A percentile compares a stretch with the other conserved stretches of the same genome.
Evolutionary conservation across 2,113 vertebrate genomes (phyloP).

Genomic region (Myiozetetes cayanensis): DNA sequence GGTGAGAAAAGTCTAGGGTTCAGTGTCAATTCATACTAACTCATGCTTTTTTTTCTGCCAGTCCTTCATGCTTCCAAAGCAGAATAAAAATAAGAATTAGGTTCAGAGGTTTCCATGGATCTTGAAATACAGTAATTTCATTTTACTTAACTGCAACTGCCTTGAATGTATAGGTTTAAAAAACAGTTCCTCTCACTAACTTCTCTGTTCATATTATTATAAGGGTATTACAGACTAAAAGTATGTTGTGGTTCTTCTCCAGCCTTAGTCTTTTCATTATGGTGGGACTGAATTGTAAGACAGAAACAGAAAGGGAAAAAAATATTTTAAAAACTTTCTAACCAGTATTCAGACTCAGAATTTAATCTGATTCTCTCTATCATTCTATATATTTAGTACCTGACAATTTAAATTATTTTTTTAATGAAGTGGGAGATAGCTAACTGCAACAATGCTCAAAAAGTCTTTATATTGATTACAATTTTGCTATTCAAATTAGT

Average conservation of each 20-base stretch:
- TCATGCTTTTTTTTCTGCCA: background rate
- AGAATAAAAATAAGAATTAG: background rate
- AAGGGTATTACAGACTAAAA: background rate
- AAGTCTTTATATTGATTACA: background rate
- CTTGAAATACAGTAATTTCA: background rate
- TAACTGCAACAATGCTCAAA: background rate
- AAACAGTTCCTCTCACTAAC: background rate
- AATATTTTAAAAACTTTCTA: background rate
- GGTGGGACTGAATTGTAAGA: background rate
- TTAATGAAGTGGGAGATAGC: background rate
- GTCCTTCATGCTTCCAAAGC: background rate
- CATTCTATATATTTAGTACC: background rate
- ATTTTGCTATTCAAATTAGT: background rate
- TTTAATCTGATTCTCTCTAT: background rate
- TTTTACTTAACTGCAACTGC: background rate
- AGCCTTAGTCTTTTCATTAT: background rate
- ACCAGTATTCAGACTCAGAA: background rate
- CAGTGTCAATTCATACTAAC: background rate
- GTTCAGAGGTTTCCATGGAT: background rate
- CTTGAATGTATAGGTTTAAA: background rate
- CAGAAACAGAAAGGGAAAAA: background rate
- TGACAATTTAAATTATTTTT: background rate
- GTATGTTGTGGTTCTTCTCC: background rate
- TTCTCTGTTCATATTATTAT: background rate
- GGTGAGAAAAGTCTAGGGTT: background rate